Base-by-base conservation (phyloP, 2,797 vertebrate genomes). In the Lates japonicus region DNA sequence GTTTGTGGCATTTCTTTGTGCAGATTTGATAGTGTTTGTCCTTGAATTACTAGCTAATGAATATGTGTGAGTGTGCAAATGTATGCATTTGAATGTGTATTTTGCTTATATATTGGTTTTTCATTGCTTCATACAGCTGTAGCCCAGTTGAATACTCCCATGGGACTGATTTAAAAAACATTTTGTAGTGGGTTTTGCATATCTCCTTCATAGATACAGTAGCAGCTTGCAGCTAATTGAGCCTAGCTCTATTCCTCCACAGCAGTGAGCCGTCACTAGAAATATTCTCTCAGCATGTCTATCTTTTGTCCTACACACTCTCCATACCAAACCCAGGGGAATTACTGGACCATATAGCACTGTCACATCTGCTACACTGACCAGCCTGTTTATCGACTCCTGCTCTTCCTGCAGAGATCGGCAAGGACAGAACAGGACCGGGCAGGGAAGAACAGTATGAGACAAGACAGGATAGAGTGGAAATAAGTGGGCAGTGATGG, bases 351-450 rank as follows among this genome's bases (percentile, higher is more conserved):
- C 81, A 61, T 78, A 84, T 64, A 84, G 76, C 75, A 46, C 2
- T 77, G 87, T 88, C 89, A 90, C 88, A 86, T 85, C 76, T 80
- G 75, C 88, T 66, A 31, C 74, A 74, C 74, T 74, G 81, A 79
- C 81, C 58, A 19, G 70, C 64, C 72, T 77, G 73, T 71, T 85
- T 86, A 88, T 88, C n/a, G 70, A 92, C 90, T 88, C 48, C 67
- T 62, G 52, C 51, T 79, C 68, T 48, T 58, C 70, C 78, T 65
- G 75, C 65, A 54, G 76, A 54, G 59, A 84, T 39, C 11, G 55
- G 20, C 46, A 52, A 88, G 79, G 75, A 68, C 49, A 72, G 66
- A 78, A 46, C 74, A 67, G 68, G 75, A 80, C 71, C 3, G 3
- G 80, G 59, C 79, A 82, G 71, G 63, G 70, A 12, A n/a, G 70